These are phyloP conservation scores for Drosophila repletoides DNA, from an alignment of 1,140 invertebrate species.

Conservation along the genomic window DNA sequence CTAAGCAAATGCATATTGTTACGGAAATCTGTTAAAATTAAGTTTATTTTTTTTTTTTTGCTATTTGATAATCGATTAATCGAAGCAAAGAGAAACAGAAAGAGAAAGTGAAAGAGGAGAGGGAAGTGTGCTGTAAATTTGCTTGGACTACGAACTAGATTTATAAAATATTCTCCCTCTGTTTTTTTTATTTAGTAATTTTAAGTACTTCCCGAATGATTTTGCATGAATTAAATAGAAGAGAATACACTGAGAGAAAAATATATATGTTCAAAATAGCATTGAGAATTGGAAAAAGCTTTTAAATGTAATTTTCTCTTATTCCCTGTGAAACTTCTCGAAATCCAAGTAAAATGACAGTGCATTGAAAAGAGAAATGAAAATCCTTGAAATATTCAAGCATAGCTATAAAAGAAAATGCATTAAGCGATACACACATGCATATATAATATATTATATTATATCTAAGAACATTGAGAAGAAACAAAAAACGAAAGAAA, in stretches of 20 bases:
- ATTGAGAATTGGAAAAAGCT: too few species aligned
- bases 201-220: too few species aligned
- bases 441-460: constrained; percentile 38
- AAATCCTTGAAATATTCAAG: constrained; percentile 19
- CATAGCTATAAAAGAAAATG: constrained; percentile 6
- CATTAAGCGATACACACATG: constrained; percentile 9
- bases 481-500: too few species aligned
- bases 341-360: constrained; percentile 25
- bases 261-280: too few species aligned
- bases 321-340: constrained; percentile 15
- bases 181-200: background rate
- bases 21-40: constrained; percentile 47
- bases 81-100: constrained; percentile 1
- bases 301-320: too few species aligned
- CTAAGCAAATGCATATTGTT: constrained; percentile 36
- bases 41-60: too few species aligned
- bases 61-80: constrained; percentile 33
- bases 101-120: background rate
- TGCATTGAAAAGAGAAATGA: constrained; percentile 13
- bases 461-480: constrained; percentile 19
- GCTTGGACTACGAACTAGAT: constrained; percentile 11
- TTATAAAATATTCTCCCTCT: background rate
- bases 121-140: constrained; percentile 14
- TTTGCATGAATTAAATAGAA: too few species aligned
- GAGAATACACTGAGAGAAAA: too few species aligned